Base-by-base conservation (phyloP, 2,888 invertebrate species). In the Eupithecia insigniata region DNA sequence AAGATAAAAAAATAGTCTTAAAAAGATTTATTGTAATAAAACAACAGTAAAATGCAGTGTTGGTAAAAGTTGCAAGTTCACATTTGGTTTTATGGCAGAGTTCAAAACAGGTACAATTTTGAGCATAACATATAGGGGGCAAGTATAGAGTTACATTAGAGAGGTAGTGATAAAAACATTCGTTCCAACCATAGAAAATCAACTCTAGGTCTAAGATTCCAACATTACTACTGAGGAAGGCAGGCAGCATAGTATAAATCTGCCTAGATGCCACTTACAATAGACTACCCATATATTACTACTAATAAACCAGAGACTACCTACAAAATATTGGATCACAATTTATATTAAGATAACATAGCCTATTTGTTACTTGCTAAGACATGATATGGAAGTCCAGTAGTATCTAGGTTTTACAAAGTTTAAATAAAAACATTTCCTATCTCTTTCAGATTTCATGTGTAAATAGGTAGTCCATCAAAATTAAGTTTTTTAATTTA, bases 51-150 rank as follows among this genome's bases (percentile, higher is more conserved):
- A 72, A 72, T 72, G 70, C 67, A 71, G 28, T 72, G 55, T 69
- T 64, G 68, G 32, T 71, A 51, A 22, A 55, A 64, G 16, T 67
- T 66, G 61, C 64, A 64, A 62, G n/a, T 72, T 66, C 39, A 65
- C 46, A 34, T 65, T 55, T 67, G 32, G n/a, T 70, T 32, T 26
- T 12, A 60, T 67, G 34, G 12, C 22, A 61, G 67, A 30, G 66
- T 66, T 65, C 43, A 66, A 66, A 70, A 72, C 65, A 73, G 72
- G 73, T 76, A 73, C 71, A 73, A 70, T 61, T 28, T 74, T 73
- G 76, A 76, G 76, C 76, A 74, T 67, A 60, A 55, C 34, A 65
- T 67, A 65, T 69, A 8, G 70, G 26, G 66, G 74, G 46, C 46
- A 51, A 51, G 46, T 51, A 22, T 51, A 18, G 16, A 8, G 18